Evolutionary conservation across 2,888 invertebrate genomes (phyloP).

Genomic region (Calameuta idolon): DNA sequence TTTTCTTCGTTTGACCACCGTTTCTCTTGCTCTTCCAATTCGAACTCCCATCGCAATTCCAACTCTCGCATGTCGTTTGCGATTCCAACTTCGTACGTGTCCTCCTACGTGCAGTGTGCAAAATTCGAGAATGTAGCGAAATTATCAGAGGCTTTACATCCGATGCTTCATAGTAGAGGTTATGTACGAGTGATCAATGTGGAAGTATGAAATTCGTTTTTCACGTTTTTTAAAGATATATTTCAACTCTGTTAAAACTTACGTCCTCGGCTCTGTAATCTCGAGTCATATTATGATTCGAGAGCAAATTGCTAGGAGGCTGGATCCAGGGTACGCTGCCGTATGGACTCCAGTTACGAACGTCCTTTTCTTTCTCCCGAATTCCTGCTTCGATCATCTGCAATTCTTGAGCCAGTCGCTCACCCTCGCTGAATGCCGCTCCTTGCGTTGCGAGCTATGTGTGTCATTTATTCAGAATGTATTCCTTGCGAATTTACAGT

Average conservation of each 20-base stretch:
- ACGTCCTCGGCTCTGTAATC: slow-evolving; percentile 64
- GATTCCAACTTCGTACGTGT: slow-evolving; percentile 74
- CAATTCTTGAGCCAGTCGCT: slow-evolving; percentile 72
- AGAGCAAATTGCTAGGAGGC: slow-evolving; percentile 50
- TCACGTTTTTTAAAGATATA: neutral
- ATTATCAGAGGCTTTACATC: neutral
- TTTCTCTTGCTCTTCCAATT: slow-evolving; percentile 75
- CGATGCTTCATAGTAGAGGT: neutral
- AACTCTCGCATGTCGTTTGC: slow-evolving; percentile 77
- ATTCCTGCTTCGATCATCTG: slow-evolving; percentile 74
- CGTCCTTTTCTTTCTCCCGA: slow-evolving; percentile 73
- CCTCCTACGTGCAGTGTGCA: slow-evolving; percentile 66
- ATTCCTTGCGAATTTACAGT: neutral
- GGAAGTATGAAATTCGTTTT: neutral
- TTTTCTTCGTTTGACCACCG: slow-evolving; percentile 74
- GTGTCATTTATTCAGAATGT: slow-evolving; percentile 8
- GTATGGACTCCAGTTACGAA: slow-evolving; percentile 66
- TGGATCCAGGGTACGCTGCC: slow-evolving; percentile 61
- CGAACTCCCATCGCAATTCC: slow-evolving; percentile 75
- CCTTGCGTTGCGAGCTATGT: slow-evolving; percentile 70
- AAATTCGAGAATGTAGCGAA: neutral
- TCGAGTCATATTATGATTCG: slow-evolving; percentile 52
- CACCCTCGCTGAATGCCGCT: slow-evolving; percentile 70
- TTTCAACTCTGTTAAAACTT: slow-evolving; percentile 24
- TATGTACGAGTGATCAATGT: neutral